Percentiles rank a stretch among this genome's conserved stretches.
These are phyloP conservation scores for Patiria pectinifera DNA, from an alignment of 53 echinoderm and acorn worm genomes.

Conservation along the genomic window DNA sequence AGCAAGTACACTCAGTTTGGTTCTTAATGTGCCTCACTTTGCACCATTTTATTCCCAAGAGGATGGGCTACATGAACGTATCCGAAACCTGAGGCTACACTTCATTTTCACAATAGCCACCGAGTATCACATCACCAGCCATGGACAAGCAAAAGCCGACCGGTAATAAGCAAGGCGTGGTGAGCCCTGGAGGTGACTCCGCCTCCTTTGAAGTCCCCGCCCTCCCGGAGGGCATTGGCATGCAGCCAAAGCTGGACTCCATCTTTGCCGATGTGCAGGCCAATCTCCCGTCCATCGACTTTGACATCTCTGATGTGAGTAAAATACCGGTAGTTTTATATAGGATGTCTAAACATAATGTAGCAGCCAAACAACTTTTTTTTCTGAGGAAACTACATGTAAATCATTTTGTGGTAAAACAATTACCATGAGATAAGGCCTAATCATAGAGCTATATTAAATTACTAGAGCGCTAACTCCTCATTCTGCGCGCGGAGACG, in stretches of 20 bases:
- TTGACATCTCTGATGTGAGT: slow-evolving; percentile 97
- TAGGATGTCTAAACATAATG: neutral
- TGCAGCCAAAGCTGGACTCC: slow-evolving; percentile 78
- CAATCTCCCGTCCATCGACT: slow-evolving; percentile 91
- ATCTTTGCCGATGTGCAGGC: slow-evolving; percentile 98
- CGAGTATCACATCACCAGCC: neutral
- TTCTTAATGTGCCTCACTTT: neutral
- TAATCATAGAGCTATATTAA: too few species aligned
- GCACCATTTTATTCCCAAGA: neutral
- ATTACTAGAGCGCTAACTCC: too few species aligned
- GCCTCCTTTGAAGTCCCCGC: slow-evolving; percentile 71
- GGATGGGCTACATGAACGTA: neutral
- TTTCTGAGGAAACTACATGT: too few species aligned
- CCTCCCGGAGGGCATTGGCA: slow-evolving; percentile 71
- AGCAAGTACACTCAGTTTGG: neutral
- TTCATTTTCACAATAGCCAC: neutral
- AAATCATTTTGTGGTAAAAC: too few species aligned
- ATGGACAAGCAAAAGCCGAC: slow-evolving; percentile 34
- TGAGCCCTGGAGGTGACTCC: neutral
- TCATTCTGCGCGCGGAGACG: too few species aligned
- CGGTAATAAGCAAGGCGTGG: neutral
- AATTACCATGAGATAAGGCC: too few species aligned
- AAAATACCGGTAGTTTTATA: neutral
- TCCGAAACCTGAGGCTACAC: neutral
- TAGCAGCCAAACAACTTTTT: too few species aligned